Conservation (phyloP, 2,888 invertebrate species). For the Acrobasis consociella region DNA sequence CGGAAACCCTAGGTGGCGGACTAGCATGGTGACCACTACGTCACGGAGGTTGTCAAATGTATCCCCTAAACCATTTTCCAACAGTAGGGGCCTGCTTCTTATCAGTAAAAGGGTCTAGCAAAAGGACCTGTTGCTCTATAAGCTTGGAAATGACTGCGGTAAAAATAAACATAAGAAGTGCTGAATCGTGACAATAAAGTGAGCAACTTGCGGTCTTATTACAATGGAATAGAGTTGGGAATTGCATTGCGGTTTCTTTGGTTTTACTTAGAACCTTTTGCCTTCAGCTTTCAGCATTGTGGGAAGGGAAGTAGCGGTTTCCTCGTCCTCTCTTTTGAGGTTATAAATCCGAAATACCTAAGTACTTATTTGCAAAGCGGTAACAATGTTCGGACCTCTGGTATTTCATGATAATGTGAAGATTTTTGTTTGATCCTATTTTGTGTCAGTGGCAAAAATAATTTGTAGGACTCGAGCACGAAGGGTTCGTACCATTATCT, state of each 20-base stretch:
- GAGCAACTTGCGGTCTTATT: conserved; percentile 8
- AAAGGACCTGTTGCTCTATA: conserved; percentile 35
- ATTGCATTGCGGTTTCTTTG: background rate
- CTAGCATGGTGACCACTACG: too few species aligned
- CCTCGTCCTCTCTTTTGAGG: conserved; percentile 6
- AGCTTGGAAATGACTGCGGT: conserved; percentile 31
- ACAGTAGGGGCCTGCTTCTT: conserved; percentile 29
- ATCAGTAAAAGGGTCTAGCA: conserved; percentile 29
- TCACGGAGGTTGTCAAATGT: too few species aligned
- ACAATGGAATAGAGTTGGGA: conserved; percentile 8
- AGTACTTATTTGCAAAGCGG: background rate
- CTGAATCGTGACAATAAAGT: conserved; percentile 15
- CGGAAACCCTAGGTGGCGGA: too few species aligned
- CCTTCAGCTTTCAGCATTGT: background rate
- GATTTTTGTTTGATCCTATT: too few species aligned
- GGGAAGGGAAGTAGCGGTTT: conserved; percentile 15
- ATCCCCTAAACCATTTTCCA: conserved; percentile 7
- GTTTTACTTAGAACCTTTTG: background rate
- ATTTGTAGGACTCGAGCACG: too few species aligned
- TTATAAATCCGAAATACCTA: background rate
- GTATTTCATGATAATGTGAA: too few species aligned
- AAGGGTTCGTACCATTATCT: too few species aligned
- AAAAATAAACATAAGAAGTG: conserved; percentile 33
- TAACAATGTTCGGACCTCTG: background rate
- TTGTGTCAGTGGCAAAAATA: too few species aligned